Evolutionary conservation across 35 echinoderm and acorn worm genomes (phyloP), one percentile per base, ranked within the genome.

Genomic region (Hemicentrotus pulcherrimus): DNA sequence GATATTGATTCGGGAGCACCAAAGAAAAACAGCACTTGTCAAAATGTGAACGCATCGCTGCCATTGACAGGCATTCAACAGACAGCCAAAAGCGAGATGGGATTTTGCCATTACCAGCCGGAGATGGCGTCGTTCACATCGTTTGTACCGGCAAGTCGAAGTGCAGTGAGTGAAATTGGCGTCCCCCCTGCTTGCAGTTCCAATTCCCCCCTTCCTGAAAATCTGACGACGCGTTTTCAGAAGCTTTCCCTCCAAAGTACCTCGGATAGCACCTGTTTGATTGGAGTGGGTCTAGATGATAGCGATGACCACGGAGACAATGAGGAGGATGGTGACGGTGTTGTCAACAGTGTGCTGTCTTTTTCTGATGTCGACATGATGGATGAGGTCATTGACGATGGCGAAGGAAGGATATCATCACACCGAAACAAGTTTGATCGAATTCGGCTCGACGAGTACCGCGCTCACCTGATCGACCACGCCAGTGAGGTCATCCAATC

Each of bases 381-480:
- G 65, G 65, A 78, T 8, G 65, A 78, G 22, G 3, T 78, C 22
- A 18, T 28, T 22, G 65, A 78, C 19, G 65, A 78, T 24, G 19
- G 9, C 24, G 65, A 78, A 15, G 65, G 19, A 8, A n/a, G 65
- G 28, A 18, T 78, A 78, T n/a, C 65, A 8, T 28, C 32, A 24
- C 88, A 47, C 32, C n/a, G 88, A 33, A 90, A 32, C 46, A 90
- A 90, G 7, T 45, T 90, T 90, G 88, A 90, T 47, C 88, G 46
- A 90, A 90, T 90, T 47, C n/a, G 88, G 46, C 46, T 90, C 7
- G 88, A 90, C 32, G 88, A 90, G 24, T 90, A 41, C 19, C 88
- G 88, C 88, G 3, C 46, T 14, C 88, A 90, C 24, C 46, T 90
- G 16, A 32, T 47, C 18, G 88, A 90, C 46, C 19, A 22, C 88